A percentile compares a stretch with the other conserved stretches of the same genome.
phyloP scores from a whole-genome alignment of 1,140 invertebrate species.

The Drosophila sproati region DNA sequence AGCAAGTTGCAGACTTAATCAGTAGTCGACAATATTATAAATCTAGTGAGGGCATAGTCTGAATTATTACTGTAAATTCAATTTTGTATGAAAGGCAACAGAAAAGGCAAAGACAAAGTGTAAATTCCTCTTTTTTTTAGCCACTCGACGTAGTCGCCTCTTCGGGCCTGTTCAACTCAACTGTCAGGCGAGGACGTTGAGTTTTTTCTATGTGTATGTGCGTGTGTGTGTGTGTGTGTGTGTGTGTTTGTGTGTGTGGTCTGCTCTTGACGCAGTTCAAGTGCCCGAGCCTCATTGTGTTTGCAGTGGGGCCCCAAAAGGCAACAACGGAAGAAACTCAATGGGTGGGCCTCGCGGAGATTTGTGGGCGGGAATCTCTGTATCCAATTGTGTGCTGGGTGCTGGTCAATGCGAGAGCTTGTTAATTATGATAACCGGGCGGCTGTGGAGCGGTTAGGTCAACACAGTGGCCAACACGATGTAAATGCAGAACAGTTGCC shows the following conservation, averaged over 20 bases:
- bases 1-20: neutral
- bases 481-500: constrained; percentile 56
- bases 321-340: constrained; percentile 57
- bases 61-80: constrained; percentile 54
- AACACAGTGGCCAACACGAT: constrained; percentile 57
- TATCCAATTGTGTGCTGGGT: constrained; percentile 16
- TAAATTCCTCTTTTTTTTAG: constrained; percentile 53
- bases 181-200: constrained; percentile 55
- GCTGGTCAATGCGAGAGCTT: constrained; percentile 54
- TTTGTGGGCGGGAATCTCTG: constrained; percentile 21
- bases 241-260: constrained; percentile 55
- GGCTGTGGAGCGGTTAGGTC: constrained; percentile 35
- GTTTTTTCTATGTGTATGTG: constrained; percentile 22
- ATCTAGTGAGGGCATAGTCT: constrained; percentile 28
- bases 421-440: constrained; percentile 78
- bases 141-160: constrained; percentile 47
- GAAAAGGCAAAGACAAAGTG: constrained; percentile 31
- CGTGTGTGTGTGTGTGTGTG: constrained; percentile 10
- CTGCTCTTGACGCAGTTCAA: constrained; percentile 60
- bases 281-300: constrained; percentile 29
- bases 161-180: constrained; percentile 55
- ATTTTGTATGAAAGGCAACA: constrained; percentile 51
- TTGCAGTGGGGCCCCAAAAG: constrained; percentile 42
- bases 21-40: neutral
- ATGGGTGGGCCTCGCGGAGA: constrained; percentile 44